Base-by-base conservation (phyloP, 1,140 invertebrate species). In the Aphaenogaster ashmeadi region DNA sequence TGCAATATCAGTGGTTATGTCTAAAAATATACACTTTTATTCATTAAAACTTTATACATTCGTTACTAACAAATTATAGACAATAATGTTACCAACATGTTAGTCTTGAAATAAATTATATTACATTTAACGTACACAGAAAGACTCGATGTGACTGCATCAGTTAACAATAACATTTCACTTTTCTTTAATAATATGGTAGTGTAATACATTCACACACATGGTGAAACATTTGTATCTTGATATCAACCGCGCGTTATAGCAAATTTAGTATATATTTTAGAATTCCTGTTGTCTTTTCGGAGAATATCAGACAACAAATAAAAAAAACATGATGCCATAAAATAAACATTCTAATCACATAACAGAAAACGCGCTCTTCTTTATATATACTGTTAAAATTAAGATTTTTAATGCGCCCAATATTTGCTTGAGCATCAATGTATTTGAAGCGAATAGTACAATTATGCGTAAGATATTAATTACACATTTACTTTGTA, bases 21-120 rank as follows among this genome's bases (percentile, higher is more conserved):
- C 67, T 89, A 89, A 91, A 86, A 89, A 87, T 91, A 83, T 89
- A 89, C 72, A 91, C 18, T 74, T 84, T 71, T 83, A 79, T 88
- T 75, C 54, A 64, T 50, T 87, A 71, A 77, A 86, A 77, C 72
- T 88, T 77, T 77, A 77, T 88, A 86, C 58, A 86, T 69, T 60
- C 15, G 66, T 36, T 33, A 50, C 54, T 89, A 87, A 89, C 67
- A 69, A 88, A 71, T 79, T 77, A 78, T 79, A 44, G 44, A 85
- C 69, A 87, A 85, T 66, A 54, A 84, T 50, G 58, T 84, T 74
- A 84, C 54, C 33, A 75, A 78, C 38, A 54, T 80, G 36, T 80
- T 69, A 71, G 15, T 77, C 52, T 77, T 67, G 69, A 74, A 87
- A 87, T 89, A 87, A 89, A 69, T 89, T 89, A 89, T 81, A 75